Percentiles rank a stretch among this genome's conserved stretches.
Evolutionary conservation across 2,797 vertebrate genomes (phyloP).

Genomic region (Steatocranus sp.): DNA sequence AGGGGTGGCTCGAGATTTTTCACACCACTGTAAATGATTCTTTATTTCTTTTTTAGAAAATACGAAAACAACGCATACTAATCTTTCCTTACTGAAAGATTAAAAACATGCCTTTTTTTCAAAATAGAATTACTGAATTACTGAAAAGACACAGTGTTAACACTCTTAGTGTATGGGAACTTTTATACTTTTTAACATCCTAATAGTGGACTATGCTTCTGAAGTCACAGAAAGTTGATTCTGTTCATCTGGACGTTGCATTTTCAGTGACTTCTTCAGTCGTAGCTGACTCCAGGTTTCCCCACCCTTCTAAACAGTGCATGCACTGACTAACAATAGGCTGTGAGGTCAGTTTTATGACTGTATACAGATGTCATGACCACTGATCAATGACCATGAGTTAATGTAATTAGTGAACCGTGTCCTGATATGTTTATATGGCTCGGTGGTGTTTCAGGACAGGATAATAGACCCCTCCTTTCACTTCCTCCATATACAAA

Average conservation of each 20-base stretch:
- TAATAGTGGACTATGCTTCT: not conserved
- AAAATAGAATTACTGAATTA: not conserved
- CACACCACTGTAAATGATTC: not conserved
- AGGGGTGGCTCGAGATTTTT: not conserved
- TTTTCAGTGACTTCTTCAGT: not conserved
- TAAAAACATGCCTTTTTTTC: accelerated
- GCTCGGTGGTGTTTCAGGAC: not conserved
- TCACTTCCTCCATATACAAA: not conserved
- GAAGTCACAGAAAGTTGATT: not conserved
- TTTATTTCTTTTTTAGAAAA: not conserved
- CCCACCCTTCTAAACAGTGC: not conserved
- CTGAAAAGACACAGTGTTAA: not conserved
- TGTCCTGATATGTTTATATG: not conserved
- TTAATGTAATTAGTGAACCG: not conserved
- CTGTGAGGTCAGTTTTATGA: not conserved
- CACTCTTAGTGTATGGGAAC: not conserved
- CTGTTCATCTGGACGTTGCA: not conserved
- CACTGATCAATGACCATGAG: not conserved
- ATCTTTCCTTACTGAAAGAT: not conserved
- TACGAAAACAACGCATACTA: not conserved
- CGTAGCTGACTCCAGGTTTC: not conserved
- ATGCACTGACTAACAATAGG: not conserved
- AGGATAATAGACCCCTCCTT: not conserved
- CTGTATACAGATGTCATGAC: not conserved
- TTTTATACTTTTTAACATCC: not conserved